Evolutionary conservation across 2,797 vertebrate genomes (phyloP).

Genomic region (Lacerta agilis): DNA sequence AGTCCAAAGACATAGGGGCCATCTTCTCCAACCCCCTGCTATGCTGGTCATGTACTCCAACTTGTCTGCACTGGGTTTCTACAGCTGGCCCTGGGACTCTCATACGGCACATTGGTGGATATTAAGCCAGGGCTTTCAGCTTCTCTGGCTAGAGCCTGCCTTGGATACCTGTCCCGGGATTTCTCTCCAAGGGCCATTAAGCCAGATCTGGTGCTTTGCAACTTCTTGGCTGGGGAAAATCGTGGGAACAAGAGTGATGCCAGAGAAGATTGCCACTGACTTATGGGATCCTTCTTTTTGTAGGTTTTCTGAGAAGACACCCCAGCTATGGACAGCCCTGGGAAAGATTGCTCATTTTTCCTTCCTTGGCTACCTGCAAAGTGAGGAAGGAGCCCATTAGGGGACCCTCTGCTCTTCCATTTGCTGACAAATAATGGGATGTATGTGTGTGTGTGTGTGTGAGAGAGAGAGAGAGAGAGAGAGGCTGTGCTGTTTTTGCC

Average conservation of each 20-base stretch:
- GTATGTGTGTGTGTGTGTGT: too few species aligned
- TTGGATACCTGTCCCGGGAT: background rate
- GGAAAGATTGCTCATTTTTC: fast-evolving
- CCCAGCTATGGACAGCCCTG: too few species aligned
- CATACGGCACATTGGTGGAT: too few species aligned
- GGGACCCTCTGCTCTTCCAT: background rate
- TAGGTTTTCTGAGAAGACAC: background rate
- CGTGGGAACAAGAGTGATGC: fast-evolving
- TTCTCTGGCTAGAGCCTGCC: background rate
- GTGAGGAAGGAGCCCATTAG: background rate
- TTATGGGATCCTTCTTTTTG: background rate
- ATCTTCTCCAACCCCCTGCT: too few species aligned
- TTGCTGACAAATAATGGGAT: fast-evolving
- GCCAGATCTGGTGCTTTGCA: fast-evolving
- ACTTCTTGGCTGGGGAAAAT: background rate
- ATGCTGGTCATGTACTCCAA: too few species aligned
- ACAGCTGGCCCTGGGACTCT: background rate
- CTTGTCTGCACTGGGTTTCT: background rate
- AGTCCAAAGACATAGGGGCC: too few species aligned
- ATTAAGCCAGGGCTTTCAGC: too few species aligned
- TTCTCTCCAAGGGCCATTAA: too few species aligned
- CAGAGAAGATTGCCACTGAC: background rate
- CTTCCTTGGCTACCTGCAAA: fast-evolving
- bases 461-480: too few species aligned
- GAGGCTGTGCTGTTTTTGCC: background rate